A percentile compares a stretch with the other conserved stretches of the same genome.
These are phyloP conservation scores for Zaprionus capensis DNA, from an alignment of 1,140 invertebrate species.

Conservation along the genomic window DNA sequence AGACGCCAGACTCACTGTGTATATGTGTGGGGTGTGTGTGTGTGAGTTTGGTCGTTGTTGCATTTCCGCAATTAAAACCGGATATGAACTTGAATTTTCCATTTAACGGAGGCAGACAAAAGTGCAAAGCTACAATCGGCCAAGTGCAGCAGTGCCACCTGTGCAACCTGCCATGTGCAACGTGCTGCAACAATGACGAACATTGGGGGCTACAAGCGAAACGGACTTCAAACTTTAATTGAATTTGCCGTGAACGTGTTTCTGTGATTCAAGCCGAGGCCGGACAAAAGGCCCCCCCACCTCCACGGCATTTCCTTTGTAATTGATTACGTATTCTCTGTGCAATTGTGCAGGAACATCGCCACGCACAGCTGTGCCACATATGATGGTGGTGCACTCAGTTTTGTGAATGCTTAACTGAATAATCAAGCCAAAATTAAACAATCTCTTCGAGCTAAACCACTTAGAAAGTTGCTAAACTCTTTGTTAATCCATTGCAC, in stretches of 20 bases:
- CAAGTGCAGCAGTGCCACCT: constrained; percentile 16
- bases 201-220: neutral
- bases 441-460: neutral
- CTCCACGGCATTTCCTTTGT: constrained; percentile 7
- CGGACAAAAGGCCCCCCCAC: neutral
- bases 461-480: neutral
- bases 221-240: constrained; percentile 35
- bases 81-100: constrained; percentile 54
- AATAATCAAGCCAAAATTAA: constrained; percentile 10
- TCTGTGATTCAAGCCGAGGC: constrained; percentile 18
- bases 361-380: constrained; percentile 26
- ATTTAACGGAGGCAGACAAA: constrained; percentile 23
- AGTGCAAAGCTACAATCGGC: constrained; percentile 15
- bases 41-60: constrained; percentile 9
- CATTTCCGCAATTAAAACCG: constrained; percentile 80
- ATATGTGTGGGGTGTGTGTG: neutral
- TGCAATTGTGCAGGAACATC: neutral
- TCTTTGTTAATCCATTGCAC: neutral
- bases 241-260: constrained; percentile 31
- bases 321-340: constrained; percentile 24
- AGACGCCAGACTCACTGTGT: neutral
- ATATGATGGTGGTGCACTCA: neutral
- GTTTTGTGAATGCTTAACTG: neutral
- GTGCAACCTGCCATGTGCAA: constrained; percentile 1
- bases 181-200: constrained; percentile 10